Percentiles rank a stretch among this genome's conserved stretches.
Evolutionary conservation across 2,113 vertebrate species (phyloP).

Genomic region (Aspiorhynchus laticeps): DNA sequence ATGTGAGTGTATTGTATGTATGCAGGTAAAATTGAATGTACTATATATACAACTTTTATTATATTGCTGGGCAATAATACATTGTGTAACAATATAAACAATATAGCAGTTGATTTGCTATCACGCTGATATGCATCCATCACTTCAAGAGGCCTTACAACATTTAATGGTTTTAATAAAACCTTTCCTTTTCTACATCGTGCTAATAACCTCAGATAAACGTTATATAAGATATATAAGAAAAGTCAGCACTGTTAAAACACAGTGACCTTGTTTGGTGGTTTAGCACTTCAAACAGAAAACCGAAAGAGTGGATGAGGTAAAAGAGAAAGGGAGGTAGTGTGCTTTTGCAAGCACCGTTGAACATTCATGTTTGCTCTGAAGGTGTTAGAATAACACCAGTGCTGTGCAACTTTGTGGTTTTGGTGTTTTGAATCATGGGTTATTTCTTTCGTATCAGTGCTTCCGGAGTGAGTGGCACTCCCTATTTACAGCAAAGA

Average conservation of each 20-base stretch:
- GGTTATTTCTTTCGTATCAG: constrained; percentile 40
- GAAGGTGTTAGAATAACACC: constrained; percentile 52
- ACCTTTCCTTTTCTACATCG: background rate
- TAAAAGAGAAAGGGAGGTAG: background rate
- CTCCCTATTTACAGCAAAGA: constrained; percentile 12
- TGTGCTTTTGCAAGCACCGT: background rate
- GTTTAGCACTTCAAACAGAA: constrained; percentile 7
- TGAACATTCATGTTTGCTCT: constrained; percentile 32
- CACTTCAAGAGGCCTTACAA: background rate
- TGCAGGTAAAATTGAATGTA: background rate
- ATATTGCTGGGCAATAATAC: background rate
- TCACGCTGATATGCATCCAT: background rate
- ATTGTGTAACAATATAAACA: background rate
- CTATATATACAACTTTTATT: background rate
- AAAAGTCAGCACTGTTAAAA: background rate
- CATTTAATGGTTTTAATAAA: background rate
- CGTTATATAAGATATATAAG: too few relatives aligned
- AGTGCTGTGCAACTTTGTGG: background rate
- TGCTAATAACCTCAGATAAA: background rate
- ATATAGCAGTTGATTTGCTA: background rate
- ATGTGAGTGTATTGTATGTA: background rate
- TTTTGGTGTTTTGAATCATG: constrained; percentile 33
- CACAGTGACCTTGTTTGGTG: background rate
- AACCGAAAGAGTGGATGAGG: background rate
- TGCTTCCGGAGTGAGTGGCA: constrained; percentile 11